Evolutionary conservation across 2,888 invertebrate species (phyloP), one percentile per base, ranked within the genome.

Genomic region (Calameuta filiformis): DNA sequence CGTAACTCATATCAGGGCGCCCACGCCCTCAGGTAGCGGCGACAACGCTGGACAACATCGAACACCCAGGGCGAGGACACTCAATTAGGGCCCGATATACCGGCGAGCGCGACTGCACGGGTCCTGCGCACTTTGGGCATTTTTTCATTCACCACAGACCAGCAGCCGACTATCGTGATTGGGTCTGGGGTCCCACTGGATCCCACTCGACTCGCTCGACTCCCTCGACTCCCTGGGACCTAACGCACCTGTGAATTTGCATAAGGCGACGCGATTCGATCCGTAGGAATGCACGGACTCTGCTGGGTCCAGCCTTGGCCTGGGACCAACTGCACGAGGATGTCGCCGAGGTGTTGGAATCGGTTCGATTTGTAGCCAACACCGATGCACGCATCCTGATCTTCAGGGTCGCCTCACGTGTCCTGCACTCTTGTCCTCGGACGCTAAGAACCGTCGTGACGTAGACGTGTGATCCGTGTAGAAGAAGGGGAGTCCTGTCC

Each of bases 1-100:
- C 90, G 91, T 91, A 91, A 91, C 88, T 91, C 91, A 91, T 91
- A 91, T 91, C 90, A 88, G 80, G 83, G 86, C 91, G 90, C 90
- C 90, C 89, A 90, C 91, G 89, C 89, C 89, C 87, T 87, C 87
- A 89, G 90, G 91, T 91, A 89, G 90, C 87, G 88, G 89, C 90
- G 90, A 90, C 90, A 90, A 89, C 88, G 84, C 84, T 85, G 90
- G 89, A 88, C 90, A 89, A 90, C 90, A 88, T 88, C 84, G 91
- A 89, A 91, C 91, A 91, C 91, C 91, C 91, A 91, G 89, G 86
- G 91, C 88, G 90, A 91, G 87, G 90, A 91, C 90, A 91, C 89
- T 91, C 90, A 91, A 91, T 91, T 91, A 91, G 90, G 88, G 86
- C 81, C 82, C 82, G 75, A 78, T 75, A 78, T 79, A 78, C 76